Base-by-base conservation (phyloP, 2,113 vertebrate species). In the Solea solea region DNA sequence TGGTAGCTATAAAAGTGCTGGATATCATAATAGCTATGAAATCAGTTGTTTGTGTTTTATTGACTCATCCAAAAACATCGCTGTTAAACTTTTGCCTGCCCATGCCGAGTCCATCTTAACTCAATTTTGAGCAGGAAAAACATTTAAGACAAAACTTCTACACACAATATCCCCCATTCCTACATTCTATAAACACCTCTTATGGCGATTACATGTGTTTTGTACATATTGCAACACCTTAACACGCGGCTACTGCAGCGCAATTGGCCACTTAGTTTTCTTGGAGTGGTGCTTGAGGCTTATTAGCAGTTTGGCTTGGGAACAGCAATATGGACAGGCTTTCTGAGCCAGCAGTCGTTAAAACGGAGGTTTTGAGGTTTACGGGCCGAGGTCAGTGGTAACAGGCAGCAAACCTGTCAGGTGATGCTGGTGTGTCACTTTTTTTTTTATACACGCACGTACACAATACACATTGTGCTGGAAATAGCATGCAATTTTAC, bases 301-400 rank as follows among this genome's bases (percentile, higher is more conserved):
- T 78, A 72, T 88, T 83, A 76, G 75, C 67, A 79, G 69, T 74
- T 86, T 84, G 85, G 82, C 76, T 76, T 12, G 28, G 27, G 72
- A 68, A 69, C 74, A 74, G 66, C 77, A 71, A 58, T 62, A 84
- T 74, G 80, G 83, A 75, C 67, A 56, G 54, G 40, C 68, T 76
- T 69, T 64, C 68, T 39, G 66, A 74, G 72, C 76, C 61, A 76
- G 75, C 51, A 67, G 40, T 82, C 25, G 16, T 80, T 85, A 80
- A 82, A 78, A 73, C 71, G 39, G 68, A 67, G 55, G 75, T 34
- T 34, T 54, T 53, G 61, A 66, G 60, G 78, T 82, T 80, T 78
- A 73, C 72, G 66, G 65, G 78, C 74, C 62, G 67, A 74, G 69
- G 81, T 87, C 87, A 84, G 74, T 45, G 62, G 65, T 79, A 80